A percentile compares a stretch with the other conserved stretches of the same genome.
Evolutionary conservation across 2,888 invertebrate genomes (phyloP).

Genomic region (Pocota personata): DNA sequence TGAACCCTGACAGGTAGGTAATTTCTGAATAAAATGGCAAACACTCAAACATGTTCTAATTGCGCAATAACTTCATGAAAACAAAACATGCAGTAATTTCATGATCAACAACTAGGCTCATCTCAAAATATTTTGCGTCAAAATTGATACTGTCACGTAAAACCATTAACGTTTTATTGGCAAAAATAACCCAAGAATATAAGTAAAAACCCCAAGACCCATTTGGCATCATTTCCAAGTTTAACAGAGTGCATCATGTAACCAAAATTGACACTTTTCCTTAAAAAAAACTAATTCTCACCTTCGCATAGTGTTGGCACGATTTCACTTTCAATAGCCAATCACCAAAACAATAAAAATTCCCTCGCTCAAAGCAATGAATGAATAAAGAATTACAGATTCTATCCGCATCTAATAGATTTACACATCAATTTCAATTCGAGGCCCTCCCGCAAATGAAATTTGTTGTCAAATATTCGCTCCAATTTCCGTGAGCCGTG

Average conservation of each 20-base stretch:
- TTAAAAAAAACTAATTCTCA: conserved; percentile 41
- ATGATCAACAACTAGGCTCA: no score
- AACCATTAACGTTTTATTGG: neutral
- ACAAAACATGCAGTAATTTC: no score
- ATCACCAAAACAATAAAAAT: conserved; percentile 14
- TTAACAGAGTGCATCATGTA: conserved; percentile 16
- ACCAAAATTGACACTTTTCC: conserved; percentile 49
- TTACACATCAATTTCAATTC: neutral
- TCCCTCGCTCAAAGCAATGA: conserved; percentile 4
- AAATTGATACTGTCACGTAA: no score
- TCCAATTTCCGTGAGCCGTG: neutral
- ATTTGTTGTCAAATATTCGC: neutral
- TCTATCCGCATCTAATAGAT: conserved; percentile 43
- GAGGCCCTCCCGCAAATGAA: conserved; percentile 10
- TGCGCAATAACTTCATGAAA: no score
- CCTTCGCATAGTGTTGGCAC: conserved; percentile 51
- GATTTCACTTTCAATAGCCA: conserved; percentile 56
- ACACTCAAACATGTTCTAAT: no score
- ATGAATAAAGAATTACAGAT: conserved; percentile 43
- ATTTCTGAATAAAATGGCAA: no score
- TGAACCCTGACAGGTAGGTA: no score
- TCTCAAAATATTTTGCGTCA: no score
- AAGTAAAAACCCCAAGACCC: neutral
- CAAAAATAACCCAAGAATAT: neutral
- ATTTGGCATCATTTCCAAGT: conserved; percentile 18